phyloP scores from a whole-genome alignment of 2,113 vertebrate species.

The Chloropsis hardwickii region DNA sequence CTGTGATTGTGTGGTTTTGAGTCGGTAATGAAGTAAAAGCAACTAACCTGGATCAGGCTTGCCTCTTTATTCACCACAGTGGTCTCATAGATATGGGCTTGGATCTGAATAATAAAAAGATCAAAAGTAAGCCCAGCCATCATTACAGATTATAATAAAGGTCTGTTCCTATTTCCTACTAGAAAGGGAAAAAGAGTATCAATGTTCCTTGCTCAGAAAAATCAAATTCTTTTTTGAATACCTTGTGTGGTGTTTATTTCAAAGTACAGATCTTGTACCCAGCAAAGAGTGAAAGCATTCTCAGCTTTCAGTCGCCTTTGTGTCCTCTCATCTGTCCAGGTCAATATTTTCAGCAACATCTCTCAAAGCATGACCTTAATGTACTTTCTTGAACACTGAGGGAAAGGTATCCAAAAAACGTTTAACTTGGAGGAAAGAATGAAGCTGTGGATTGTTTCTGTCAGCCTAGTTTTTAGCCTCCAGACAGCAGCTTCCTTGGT shows the following conservation, averaged over 20 bases:
- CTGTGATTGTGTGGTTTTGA: background rate
- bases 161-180: too few species aligned
- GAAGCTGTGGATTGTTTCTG: background rate
- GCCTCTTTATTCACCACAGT: conserved; percentile 77
- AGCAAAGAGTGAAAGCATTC: background rate
- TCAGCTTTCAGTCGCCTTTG: background rate
- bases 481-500: background rate
- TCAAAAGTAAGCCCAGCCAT: background rate
- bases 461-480: background rate
- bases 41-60: conserved; percentile 77
- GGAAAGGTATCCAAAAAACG: background rate
- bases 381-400: background rate
- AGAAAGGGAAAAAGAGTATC: background rate
- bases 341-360: background rate
- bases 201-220: background rate
- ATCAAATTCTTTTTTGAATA: background rate
- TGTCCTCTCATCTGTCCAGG: background rate
- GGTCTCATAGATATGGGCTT: conserved; percentile 76
- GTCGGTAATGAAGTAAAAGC: background rate
- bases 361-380: background rate
- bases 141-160: background rate
- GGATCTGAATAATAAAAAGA: conserved; percentile 71
- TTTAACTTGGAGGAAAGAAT: background rate
- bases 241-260: background rate
- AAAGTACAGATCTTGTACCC: background rate